These are phyloP conservation scores for Vanessa cardui DNA, from an alignment of 2,888 invertebrate genomes.

Conservation along the genomic window DNA sequence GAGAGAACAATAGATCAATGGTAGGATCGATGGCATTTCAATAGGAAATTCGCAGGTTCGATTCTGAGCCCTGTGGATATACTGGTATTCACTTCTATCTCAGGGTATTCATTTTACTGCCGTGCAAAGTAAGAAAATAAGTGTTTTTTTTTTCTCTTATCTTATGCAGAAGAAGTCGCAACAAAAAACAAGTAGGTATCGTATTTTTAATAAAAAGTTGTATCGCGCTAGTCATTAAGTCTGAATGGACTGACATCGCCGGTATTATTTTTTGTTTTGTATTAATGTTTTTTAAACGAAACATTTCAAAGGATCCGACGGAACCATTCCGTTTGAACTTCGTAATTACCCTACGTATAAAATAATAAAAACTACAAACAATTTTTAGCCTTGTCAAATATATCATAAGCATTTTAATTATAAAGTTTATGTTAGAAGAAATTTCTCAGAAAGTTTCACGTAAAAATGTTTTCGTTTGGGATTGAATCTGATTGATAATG, in stretches of 20 bases:
- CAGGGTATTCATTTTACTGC: no score
- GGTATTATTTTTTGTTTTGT: not conserved
- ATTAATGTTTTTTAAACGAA: not conserved
- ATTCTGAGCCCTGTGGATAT: no score
- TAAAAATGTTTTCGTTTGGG: no score
- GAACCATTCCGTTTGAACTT: not conserved
- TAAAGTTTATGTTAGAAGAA: not conserved
- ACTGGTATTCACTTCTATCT: no score
- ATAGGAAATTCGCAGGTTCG: no score
- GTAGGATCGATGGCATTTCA: no score
- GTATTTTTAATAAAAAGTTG: not conserved
- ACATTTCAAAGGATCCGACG: not conserved
- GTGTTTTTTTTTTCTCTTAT: no score
- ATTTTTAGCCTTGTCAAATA: not conserved
- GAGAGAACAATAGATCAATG: no score
- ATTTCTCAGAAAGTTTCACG: not conserved
- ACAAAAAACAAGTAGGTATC: not conserved
- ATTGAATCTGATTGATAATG: no score
- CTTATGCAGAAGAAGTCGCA: not conserved
- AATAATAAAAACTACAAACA: not conserved
- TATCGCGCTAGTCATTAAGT: not conserved
- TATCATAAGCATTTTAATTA: not conserved
- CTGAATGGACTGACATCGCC: not conserved
- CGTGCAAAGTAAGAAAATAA: no score
- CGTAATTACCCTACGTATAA: not conserved